Evolutionary conservation across 2,113 vertebrate genomes (phyloP).

Genomic region (Ageneiosus marmoratus): DNA sequence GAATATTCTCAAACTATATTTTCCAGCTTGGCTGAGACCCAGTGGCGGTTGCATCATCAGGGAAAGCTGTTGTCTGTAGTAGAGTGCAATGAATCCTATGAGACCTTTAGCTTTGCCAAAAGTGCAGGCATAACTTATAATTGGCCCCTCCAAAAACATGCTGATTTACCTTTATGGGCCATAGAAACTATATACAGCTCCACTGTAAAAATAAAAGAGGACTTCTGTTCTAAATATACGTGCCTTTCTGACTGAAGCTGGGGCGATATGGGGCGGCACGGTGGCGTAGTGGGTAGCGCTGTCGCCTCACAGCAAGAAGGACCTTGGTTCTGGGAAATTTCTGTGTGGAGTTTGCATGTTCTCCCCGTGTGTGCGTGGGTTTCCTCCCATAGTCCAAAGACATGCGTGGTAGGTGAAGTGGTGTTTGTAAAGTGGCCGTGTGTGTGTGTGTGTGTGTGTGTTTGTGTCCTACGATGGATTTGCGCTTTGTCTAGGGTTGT

Average conservation of each 20-base stretch:
- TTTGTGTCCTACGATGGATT: too few relatives aligned
- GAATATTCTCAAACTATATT: neutral
- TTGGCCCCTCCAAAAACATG: slow-evolving; percentile 61
- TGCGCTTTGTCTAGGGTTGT: too few relatives aligned
- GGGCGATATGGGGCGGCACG: too few relatives aligned
- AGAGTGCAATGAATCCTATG: slow-evolving; percentile 49
- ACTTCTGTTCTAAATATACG: slow-evolving; percentile 54
- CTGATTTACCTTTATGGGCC: slow-evolving; percentile 71
- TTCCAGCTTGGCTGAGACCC: slow-evolving; percentile 14
- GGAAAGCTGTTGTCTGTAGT: slow-evolving; percentile 41
- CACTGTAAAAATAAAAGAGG: slow-evolving; percentile 65
- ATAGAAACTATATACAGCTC: slow-evolving; percentile 62
- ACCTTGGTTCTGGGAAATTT: too few relatives aligned
- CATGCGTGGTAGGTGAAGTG: too few relatives aligned
- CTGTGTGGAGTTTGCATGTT: too few relatives aligned
- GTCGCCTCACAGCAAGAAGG: too few relatives aligned
- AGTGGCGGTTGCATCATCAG: slow-evolving; percentile 54
- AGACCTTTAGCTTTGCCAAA: slow-evolving; percentile 58
- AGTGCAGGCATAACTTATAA: slow-evolving; percentile 48
- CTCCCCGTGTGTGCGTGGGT: too few relatives aligned
- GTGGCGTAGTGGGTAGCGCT: too few relatives aligned
- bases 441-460: too few relatives aligned
- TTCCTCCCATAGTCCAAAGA: too few relatives aligned
- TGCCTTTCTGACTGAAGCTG: slow-evolving; percentile 24
- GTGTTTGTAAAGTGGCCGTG: too few relatives aligned